Evolutionary conservation across 2,797 vertebrate species (phyloP).

Genomic region (Aulostomus chinensis): DNA sequence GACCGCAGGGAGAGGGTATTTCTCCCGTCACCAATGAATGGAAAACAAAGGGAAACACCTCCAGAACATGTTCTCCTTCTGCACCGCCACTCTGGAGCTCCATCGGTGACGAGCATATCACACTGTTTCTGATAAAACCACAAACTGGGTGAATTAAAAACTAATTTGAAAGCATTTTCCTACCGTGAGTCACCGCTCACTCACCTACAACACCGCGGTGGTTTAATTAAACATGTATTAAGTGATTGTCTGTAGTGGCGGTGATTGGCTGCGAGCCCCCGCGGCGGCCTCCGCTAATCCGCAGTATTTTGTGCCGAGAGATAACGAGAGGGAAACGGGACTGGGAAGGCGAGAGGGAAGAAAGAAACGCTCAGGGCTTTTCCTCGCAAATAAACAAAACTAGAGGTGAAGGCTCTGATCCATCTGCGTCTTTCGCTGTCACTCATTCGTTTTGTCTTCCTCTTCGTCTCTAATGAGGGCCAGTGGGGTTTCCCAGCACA

Average conservation of each 20-base stretch:
- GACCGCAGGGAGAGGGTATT: too few species aligned
- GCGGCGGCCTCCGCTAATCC: conserved; percentile 58
- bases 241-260: conserved; percentile 45
- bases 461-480: conserved; percentile 70
- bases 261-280: conserved; percentile 43
- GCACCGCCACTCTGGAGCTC: conserved; percentile 36
- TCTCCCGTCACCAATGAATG: too few species aligned
- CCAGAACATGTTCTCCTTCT: too few species aligned
- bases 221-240: conserved; percentile 56
- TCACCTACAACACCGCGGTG: conserved; percentile 9
- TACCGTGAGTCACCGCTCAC: conserved; percentile 13
- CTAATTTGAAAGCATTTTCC: conserved; percentile 1
- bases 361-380: conserved; percentile 29
- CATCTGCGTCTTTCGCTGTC: conserved; percentile 32
- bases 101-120: conserved; percentile 64
- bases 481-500: conserved; percentile 72
- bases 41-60: too few species aligned
- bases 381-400: conserved; percentile 48
- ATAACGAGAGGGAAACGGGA: conserved; percentile 53
- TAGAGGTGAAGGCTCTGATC: conserved; percentile 49
- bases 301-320: conserved; percentile 52
- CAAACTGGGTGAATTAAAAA: conserved; percentile 1
- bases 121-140: conserved; percentile 64
- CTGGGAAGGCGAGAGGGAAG: conserved; percentile 11
- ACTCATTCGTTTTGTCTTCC: conserved; percentile 29